Conservation (phyloP, 1,140 invertebrate species). For the Aphelinus atriplicis region DNA sequence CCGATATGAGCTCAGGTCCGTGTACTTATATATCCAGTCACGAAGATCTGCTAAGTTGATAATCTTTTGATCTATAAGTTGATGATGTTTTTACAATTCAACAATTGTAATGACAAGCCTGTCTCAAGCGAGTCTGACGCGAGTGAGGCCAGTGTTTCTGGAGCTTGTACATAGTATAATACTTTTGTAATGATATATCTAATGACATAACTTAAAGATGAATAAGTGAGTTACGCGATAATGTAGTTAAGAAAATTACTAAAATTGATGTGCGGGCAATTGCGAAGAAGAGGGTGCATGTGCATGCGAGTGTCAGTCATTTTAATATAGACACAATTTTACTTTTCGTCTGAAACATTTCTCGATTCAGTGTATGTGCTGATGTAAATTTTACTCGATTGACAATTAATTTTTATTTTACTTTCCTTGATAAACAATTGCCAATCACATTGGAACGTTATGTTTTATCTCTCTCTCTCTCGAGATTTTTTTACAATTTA, state of each 20-base stretch:
- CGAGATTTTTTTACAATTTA: neutral
- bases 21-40: too few species aligned
- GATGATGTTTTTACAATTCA: too few species aligned
- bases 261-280: conserved; percentile 33
- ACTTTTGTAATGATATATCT: conserved; percentile 52
- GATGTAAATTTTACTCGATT: conserved; percentile 19
- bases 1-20: conserved; percentile 35
- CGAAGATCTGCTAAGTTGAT: too few species aligned
- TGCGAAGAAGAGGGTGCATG: conserved; percentile 23
- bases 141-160: conserved; percentile 46
- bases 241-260: conserved; percentile 13
- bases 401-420: conserved; percentile 11
- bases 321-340: conserved; percentile 13
- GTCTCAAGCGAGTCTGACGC: conserved; percentile 42
- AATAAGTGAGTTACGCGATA: conserved; percentile 29
- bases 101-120: neutral
- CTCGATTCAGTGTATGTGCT: neutral
- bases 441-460: too few species aligned
- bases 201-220: conserved; percentile 43
- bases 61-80: too few species aligned
- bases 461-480: too few species aligned
- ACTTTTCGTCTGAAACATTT: neutral
- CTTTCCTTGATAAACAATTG: too few species aligned
- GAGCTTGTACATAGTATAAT: conserved; percentile 52
- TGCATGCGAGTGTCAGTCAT: conserved; percentile 29